Base-by-base conservation (phyloP, 1,140 invertebrate genomes). In the Metaphire vulgaris region DNA sequence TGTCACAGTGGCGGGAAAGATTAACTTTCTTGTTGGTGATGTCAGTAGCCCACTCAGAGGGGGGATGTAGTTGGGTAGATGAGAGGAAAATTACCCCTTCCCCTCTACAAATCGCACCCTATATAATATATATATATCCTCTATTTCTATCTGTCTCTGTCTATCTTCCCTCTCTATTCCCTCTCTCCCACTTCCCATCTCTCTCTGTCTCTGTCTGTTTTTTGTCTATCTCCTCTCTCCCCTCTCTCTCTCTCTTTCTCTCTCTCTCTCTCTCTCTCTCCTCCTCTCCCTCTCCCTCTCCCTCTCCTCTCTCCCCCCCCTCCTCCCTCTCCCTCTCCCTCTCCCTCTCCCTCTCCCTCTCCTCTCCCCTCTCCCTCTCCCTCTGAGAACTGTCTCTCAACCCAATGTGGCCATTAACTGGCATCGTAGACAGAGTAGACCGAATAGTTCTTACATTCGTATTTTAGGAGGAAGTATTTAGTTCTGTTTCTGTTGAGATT, bases 241-340 rank as follows among this genome's bases (percentile, higher is more conserved):
- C 71, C 67, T 31, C 74, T 29, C 33, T 64, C 33, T 56, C 68
- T 71, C 26, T 26, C 68, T 34, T 33, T 70, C 28, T n/a, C 74
- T 28, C 65, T 70, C 67, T 21, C 69, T 29, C 68, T 70, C 67
- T 33, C 68, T 77, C 1, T 76, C 74, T 31, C 33, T 56, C 6
- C 21, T 21, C 21, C 6, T 56, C 41, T 56, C 41, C 21, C 41
- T 56, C 6, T 56, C 41, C 28, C 6, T 33, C 66, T 0, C 41
- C 6, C 21, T 21, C 21, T 21, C 21, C 41, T 21, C 6, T 56
- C 41, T 56, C 41, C 21, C 21, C 21, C 41, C 21, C 41, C 21
- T 21, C 21, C 41, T 21, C 6, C 21, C 6, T 56, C 41, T 56
- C 41, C 21, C 41, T 21, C 41, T 12, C 6, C 21, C 41, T 56